A percentile compares a stretch with the other conserved stretches of the same genome.
These are phyloP conservation scores for Xylocopa sonorina DNA, from an alignment of 1,140 invertebrate genomes.

Conservation along the genomic window DNA sequence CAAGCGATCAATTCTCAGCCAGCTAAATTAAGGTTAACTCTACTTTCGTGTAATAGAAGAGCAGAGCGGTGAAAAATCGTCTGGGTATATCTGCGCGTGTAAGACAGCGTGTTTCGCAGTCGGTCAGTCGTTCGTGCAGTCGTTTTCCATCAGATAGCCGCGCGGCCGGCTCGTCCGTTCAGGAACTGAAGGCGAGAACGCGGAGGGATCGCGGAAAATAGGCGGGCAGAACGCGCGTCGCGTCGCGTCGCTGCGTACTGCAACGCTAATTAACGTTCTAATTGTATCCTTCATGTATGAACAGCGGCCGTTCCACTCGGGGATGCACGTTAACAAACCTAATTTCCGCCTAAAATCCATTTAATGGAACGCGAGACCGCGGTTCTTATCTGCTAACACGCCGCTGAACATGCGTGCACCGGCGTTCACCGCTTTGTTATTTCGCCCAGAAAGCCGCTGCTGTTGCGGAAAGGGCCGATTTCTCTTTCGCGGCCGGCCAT, in stretches of 20 bases:
- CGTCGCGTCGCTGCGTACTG: slow-evolving; percentile 23
- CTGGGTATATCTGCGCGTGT: no score
- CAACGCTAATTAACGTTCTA: slow-evolving; percentile 59
- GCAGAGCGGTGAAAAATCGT: no score
- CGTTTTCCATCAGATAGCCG: slow-evolving; percentile 9
- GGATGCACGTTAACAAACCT: slow-evolving; percentile 56
- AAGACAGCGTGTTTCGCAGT: background rate
- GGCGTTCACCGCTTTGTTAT: slow-evolving; percentile 23
- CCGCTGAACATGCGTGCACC: slow-evolving; percentile 33
- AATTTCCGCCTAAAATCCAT: slow-evolving; percentile 58
- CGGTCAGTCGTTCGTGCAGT: background rate
- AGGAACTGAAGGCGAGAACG: slow-evolving; percentile 5
- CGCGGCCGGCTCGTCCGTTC: background rate
- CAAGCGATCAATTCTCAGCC: no score
- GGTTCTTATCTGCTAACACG: slow-evolving; percentile 50
- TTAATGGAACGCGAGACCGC: slow-evolving; percentile 47
- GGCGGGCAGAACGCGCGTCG: slow-evolving; percentile 31
- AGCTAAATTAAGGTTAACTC: no score
- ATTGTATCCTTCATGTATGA: slow-evolving; percentile 64
- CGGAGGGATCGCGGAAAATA: slow-evolving; percentile 15
- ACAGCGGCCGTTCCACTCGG: slow-evolving; percentile 56
- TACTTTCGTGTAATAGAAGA: no score
- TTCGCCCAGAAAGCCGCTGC: slow-evolving; percentile 29
- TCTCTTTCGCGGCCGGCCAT: slow-evolving; percentile 25
- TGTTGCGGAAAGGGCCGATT: slow-evolving; percentile 19